Evolutionary conservation across 2,797 vertebrate genomes (phyloP).

Genomic region (Synaphobranchus kaupii): DNA sequence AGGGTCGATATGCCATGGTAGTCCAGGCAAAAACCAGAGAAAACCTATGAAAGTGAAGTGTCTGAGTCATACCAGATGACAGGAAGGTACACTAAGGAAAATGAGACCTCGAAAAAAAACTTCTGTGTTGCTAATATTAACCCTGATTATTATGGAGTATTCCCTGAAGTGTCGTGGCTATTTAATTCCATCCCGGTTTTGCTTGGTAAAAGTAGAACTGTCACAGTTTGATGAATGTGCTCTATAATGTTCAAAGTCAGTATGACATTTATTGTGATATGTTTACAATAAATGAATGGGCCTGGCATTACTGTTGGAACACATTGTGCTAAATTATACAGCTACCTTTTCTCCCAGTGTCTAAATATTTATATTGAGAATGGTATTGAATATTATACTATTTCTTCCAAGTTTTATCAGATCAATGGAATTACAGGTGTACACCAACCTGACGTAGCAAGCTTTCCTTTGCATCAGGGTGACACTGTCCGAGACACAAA

Average conservation of each 20-base stretch:
- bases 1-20: background rate
- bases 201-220: conserved; percentile 11
- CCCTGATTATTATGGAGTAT: conserved; percentile 3
- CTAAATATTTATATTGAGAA: background rate
- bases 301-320: background rate
- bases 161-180: background rate
- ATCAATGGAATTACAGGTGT: background rate
- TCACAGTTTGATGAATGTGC: background rate
- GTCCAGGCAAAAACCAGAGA: background rate
- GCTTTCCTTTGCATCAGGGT: background rate
- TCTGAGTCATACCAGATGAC: background rate
- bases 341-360: too few species aligned
- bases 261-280: background rate
- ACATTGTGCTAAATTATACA: background rate
- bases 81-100: background rate
- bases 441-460: background rate
- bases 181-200: background rate
- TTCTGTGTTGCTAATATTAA: background rate
- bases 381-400: background rate
- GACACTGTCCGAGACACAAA: background rate
- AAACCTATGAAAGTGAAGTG: background rate
- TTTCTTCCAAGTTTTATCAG: background rate
- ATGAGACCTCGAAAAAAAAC: background rate
- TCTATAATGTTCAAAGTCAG: background rate
- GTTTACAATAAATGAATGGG: background rate